A percentile compares a stretch with the other conserved stretches of the same genome.
These are phyloP conservation scores for Saccopteryx bilineata DNA, from an alignment of 2,113 vertebrate species.

Conservation along the genomic window DNA sequence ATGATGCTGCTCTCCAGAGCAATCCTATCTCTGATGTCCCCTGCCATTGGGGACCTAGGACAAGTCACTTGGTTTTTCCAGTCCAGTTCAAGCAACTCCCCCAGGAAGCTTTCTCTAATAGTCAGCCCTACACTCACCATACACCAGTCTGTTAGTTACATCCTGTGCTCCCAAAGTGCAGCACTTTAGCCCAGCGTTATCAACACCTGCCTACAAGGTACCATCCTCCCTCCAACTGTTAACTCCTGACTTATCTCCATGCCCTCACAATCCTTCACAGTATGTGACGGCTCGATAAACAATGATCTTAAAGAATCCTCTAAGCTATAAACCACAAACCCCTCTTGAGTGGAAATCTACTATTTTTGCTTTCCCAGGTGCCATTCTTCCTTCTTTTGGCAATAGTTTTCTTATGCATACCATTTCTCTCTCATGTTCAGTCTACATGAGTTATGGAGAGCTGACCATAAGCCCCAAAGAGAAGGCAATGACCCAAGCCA, in stretches of 20 bases:
- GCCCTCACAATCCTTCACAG: neutral
- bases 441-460: neutral
- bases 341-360: neutral
- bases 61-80: neutral
- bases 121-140: neutral
- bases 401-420: neutral
- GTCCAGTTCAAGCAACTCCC: neutral
- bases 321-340: neutral
- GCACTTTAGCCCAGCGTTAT: neutral
- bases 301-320: neutral
- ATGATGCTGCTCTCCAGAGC: neutral
- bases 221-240: neutral
- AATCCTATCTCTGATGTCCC: neutral
- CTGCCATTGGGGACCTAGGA: neutral
- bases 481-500: neutral
- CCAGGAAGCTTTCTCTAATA: neutral
- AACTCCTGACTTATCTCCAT: neutral
- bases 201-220: neutral
- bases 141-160: neutral
- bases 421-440: neutral
- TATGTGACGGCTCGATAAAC: neutral
- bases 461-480: neutral
- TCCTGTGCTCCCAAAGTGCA: neutral
- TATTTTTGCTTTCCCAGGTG: neutral
- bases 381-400: constrained; percentile 19